phyloP scores from a whole-genome alignment of 2,888 invertebrate species.

The Eurois occulta region DNA sequence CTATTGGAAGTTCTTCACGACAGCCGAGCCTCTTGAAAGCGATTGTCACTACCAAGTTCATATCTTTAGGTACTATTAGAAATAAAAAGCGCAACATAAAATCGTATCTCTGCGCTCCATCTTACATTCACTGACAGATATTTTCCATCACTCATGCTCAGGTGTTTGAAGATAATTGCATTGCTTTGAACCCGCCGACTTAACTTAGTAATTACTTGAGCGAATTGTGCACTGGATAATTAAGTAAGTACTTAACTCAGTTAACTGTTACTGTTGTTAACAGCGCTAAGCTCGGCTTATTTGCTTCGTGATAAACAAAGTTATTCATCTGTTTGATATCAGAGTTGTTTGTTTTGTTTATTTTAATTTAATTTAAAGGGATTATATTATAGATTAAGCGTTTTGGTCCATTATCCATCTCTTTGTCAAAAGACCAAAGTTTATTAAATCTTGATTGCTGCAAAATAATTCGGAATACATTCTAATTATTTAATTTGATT shows the following conservation, averaged over 20 bases:
- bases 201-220: slow-evolving; percentile 71
- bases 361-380: slow-evolving; percentile 18
- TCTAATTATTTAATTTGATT: not conserved
- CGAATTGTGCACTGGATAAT: slow-evolving; percentile 74
- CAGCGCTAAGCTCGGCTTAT: slow-evolving; percentile 66
- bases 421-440: too few relatives aligned
- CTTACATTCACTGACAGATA: slow-evolving; percentile 25
- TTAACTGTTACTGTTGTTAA: slow-evolving; percentile 70
- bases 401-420: not conserved
- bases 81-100: not conserved
- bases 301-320: slow-evolving; percentile 56
- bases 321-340: slow-evolving; percentile 42
- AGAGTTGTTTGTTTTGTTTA: slow-evolving; percentile 19
- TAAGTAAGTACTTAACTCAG: slow-evolving; percentile 72
- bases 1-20: not conserved
- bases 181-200: slow-evolving; percentile 67
- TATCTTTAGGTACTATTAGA: not conserved
- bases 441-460: not conserved
- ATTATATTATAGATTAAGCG: not conserved
- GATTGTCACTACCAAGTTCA: not conserved
- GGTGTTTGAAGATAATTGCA: slow-evolving; percentile 67
- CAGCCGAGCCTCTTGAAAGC: not conserved
- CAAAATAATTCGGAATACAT: not conserved
- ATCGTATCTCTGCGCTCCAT: not conserved
- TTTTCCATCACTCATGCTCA: slow-evolving; percentile 50